A percentile compares a stretch with the other conserved stretches of the same genome.
Conservation (phyloP, 2,888 invertebrate genomes). For the Andrena dorsata region DNA sequence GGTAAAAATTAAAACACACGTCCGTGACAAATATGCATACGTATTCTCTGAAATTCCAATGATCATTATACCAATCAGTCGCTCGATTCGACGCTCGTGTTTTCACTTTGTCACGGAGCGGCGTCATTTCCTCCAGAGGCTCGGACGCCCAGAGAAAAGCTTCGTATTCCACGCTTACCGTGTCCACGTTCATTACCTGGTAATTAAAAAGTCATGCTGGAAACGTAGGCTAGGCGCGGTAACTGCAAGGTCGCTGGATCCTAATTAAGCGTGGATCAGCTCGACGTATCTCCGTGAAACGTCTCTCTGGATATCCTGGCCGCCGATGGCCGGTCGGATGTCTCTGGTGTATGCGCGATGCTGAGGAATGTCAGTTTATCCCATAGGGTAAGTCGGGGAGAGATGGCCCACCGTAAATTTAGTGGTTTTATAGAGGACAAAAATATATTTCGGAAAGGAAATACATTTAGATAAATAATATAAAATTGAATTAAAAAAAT, state of each 20-base stretch:
- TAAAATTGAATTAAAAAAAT: too few relatives aligned
- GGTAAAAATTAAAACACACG: too few relatives aligned
- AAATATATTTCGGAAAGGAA: too few relatives aligned
- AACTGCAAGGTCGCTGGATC: constrained; percentile 36
- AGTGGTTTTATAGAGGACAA: too few relatives aligned
- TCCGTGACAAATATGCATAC: too few relatives aligned
- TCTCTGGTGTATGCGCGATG: constrained; percentile 9
- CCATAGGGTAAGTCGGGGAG: too few relatives aligned
- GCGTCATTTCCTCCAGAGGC: constrained; percentile 5
- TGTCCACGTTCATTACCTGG: constrained; percentile 37
- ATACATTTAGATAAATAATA: too few relatives aligned
- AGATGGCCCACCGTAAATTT: too few relatives aligned
- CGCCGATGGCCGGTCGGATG: constrained; percentile 14
- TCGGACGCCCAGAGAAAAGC: neutral
- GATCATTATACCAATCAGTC: neutral
- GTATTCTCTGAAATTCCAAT: too few relatives aligned
- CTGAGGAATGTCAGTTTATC: constrained; percentile 26
- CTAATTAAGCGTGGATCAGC: constrained; percentile 61
- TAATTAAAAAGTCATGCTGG: constrained; percentile 63
- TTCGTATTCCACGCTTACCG: neutral
- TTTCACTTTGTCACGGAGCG: neutral
- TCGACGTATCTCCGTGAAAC: constrained; percentile 41
- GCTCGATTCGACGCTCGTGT: neutral
- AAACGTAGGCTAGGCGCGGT: constrained; percentile 7
- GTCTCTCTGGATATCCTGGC: constrained; percentile 25